Evolutionary conservation across 2,797 vertebrate genomes (phyloP).

Genomic region (Emys orbicularis): DNA sequence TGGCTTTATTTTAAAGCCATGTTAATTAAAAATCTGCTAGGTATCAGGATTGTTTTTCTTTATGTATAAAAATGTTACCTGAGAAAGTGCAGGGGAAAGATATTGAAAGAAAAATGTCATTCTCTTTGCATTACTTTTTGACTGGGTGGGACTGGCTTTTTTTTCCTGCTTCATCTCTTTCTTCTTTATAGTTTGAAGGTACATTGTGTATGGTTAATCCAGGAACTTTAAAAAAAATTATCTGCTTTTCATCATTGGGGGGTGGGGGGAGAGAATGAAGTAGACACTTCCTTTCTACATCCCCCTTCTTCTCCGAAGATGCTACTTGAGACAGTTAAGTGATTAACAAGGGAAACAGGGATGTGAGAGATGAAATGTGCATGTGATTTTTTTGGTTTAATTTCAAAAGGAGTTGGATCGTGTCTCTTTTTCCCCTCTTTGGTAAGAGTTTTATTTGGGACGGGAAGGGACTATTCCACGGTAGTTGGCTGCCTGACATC

Average conservation of each 20-base stretch:
- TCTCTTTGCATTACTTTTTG: constrained; percentile 73
- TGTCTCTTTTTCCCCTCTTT: constrained; percentile 56
- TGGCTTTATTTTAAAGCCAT: constrained; percentile 59
- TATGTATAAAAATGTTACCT: constrained; percentile 44
- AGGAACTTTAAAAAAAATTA: constrained; percentile 71
- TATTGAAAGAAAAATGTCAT: constrained; percentile 60
- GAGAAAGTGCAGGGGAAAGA: constrained; percentile 59
- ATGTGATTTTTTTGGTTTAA: constrained; percentile 73
- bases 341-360: constrained; percentile 62
- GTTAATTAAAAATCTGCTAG: constrained; percentile 72
- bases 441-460: constrained; percentile 73
- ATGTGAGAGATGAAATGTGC: constrained; percentile 67
- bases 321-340: constrained; percentile 68
- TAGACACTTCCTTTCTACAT: constrained; percentile 44
- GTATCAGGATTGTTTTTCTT: constrained; percentile 48
- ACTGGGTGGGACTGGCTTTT: constrained; percentile 54
- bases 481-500: constrained; percentile 62
- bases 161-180: constrained; percentile 62
- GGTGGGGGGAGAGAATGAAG: not conserved
- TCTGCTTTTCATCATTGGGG: constrained; percentile 74
- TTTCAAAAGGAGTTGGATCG: constrained; percentile 73
- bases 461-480: constrained; percentile 58
- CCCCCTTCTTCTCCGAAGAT: constrained; percentile 25
- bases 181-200: constrained; percentile 75
- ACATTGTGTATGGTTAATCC: constrained; percentile 71